These are phyloP conservation scores for Terebella lapidaria DNA, from an alignment of 2,888 invertebrate species.

Conservation along the genomic window DNA sequence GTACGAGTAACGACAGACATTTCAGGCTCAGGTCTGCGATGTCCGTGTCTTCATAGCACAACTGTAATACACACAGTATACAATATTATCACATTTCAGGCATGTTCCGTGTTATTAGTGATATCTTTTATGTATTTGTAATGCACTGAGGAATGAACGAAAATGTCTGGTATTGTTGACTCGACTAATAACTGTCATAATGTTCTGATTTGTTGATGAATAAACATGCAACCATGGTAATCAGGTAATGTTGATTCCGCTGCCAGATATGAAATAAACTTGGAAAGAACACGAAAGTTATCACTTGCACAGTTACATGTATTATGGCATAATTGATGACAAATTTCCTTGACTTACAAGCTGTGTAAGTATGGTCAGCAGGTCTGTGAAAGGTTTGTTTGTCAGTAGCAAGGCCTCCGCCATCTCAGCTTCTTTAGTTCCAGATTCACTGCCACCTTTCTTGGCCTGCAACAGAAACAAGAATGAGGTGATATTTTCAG, in stretches of 20 bases:
- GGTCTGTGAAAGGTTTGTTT: slow-evolving; percentile 48
- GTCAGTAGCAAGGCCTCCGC: slow-evolving; percentile 46
- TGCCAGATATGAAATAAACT: too few relatives aligned
- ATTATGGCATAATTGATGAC: too few relatives aligned
- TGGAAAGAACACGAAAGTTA: too few relatives aligned
- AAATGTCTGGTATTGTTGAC: too few relatives aligned
- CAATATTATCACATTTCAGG: too few relatives aligned
- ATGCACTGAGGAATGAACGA: not conserved
- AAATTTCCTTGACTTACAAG: too few relatives aligned
- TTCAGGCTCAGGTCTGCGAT: slow-evolving; percentile 45
- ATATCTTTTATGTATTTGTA: not conserved
- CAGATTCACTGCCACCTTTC: slow-evolving; percentile 38
- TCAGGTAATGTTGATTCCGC: too few relatives aligned
- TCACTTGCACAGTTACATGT: too few relatives aligned
- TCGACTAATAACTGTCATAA: too few relatives aligned
- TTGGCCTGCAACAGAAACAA: slow-evolving; percentile 32
- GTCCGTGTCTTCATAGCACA: slow-evolving; percentile 48
- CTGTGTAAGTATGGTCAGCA: slow-evolving; percentile 43
- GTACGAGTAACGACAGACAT: slow-evolving; percentile 48
- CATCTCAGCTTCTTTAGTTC: slow-evolving; percentile 42
- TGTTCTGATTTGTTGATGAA: too few relatives aligned
- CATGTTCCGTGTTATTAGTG: not conserved
- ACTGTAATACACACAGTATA: slow-evolving; percentile 30
- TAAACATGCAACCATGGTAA: too few relatives aligned
- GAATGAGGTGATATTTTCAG: too few relatives aligned